These are phyloP conservation scores for Ophioderma brevispina DNA, from an alignment of 35 echinoderm and acorn worm species.

Conservation along the genomic window DNA sequence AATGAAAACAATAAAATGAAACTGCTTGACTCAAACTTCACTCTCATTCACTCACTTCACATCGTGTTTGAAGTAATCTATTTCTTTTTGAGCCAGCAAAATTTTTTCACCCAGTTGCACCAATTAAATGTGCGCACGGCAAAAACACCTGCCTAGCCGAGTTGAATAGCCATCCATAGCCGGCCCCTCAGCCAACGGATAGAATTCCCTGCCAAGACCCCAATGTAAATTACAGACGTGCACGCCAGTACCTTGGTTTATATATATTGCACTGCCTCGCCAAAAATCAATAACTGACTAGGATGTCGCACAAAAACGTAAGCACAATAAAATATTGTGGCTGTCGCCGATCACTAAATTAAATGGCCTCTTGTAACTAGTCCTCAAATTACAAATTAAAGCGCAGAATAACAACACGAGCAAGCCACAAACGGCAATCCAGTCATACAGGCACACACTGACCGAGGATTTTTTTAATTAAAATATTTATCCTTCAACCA, in stretches of 20 bases:
- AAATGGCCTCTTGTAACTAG: not conserved
- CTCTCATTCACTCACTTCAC: too few relatives aligned
- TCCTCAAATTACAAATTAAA: conserved; percentile 15
- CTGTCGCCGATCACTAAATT: conserved; percentile 5
- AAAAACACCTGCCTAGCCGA: not conserved
- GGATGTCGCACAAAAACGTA: conserved; percentile 7
- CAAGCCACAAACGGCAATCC: too few relatives aligned
- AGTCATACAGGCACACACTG: too few relatives aligned
- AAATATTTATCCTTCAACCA: too few relatives aligned
- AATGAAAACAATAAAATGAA: too few relatives aligned
- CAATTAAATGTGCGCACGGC: not conserved
- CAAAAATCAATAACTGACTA: conserved; percentile 1
- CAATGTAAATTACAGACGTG: conserved; percentile 10
- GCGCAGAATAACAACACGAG: not conserved
- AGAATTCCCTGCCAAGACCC: not conserved
- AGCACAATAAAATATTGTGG: conserved; percentile 14
- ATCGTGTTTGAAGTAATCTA: too few relatives aligned
- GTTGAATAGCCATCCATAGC: not conserved
- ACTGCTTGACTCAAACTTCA: too few relatives aligned
- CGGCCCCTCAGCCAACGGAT: conserved; percentile 3
- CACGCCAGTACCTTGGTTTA: conserved; percentile 3
- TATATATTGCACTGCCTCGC: conserved; percentile 8
- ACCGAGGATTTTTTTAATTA: too few relatives aligned
- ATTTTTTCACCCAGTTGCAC: not conserved
- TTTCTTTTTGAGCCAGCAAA: too few relatives aligned